phyloP scores from a whole-genome alignment of 2,888 invertebrate species.

The Eristalis arbustorum region DNA sequence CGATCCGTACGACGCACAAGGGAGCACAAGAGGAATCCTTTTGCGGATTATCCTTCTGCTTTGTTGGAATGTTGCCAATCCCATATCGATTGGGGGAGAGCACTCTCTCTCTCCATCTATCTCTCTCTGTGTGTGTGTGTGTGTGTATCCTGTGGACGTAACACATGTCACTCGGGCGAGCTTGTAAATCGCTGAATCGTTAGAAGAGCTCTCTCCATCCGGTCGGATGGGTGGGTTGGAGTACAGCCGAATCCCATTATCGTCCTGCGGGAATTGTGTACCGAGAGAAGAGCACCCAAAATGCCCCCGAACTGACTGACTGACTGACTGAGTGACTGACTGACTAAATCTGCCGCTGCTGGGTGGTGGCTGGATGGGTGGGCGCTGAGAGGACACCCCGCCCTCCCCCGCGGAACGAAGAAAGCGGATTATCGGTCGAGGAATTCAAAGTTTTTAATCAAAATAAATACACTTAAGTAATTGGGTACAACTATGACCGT shows the following conservation, averaged over 20 bases:
- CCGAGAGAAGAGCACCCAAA: neutral
- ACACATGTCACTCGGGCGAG: slow-evolving; percentile 27
- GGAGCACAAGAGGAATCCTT: slow-evolving; percentile 42
- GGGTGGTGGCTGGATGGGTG: neutral
- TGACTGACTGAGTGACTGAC: slow-evolving; percentile 4
- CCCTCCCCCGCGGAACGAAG: too few relatives aligned
- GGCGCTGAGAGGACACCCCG: neutral
- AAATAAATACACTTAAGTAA: slow-evolving; percentile 58
- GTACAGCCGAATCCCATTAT: slow-evolving; percentile 11
- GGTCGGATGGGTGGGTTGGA: neutral
- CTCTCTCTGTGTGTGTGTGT: slow-evolving; percentile 2
- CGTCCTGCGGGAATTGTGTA: neutral
- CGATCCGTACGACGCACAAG: slow-evolving; percentile 21
- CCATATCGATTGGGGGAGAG: slow-evolving; percentile 58
- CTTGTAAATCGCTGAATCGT: slow-evolving; percentile 53
- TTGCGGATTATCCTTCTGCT: slow-evolving; percentile 61
- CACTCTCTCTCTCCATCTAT: neutral
- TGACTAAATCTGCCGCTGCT: neutral
- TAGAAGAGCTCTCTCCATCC: slow-evolving; percentile 2
- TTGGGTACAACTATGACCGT: slow-evolving; percentile 13
- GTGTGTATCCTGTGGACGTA: neutral
- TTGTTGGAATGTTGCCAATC: slow-evolving; percentile 63
- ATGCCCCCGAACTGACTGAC: slow-evolving; percentile 9
- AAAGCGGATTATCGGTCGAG: slow-evolving; percentile 54
- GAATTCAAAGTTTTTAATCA: slow-evolving; percentile 53